These are phyloP conservation scores for Didymodactylos carnosus DNA, from an alignment of 2,888 invertebrate species.

Conservation along the genomic window DNA sequence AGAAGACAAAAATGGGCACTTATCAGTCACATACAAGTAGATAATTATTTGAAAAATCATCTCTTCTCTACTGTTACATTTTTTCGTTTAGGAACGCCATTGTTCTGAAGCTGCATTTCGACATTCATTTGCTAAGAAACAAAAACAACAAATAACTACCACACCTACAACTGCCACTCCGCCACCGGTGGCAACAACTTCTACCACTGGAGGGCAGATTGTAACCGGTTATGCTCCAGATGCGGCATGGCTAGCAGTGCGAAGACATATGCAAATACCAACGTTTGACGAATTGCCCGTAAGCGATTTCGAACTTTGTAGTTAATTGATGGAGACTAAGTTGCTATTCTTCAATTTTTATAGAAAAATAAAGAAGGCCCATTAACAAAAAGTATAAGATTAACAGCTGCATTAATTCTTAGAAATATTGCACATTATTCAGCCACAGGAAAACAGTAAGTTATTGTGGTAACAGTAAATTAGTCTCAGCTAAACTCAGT, in stretches of 20 bases:
- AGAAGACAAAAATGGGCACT: conserved; percentile 73
- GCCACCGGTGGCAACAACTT: conserved; percentile 16
- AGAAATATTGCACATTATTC: conserved; percentile 92
- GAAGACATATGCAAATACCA: conserved; percentile 58
- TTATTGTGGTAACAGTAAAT: conserved; percentile 12
- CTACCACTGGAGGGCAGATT: conserved; percentile 28
- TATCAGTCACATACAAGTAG: conserved; percentile 65
- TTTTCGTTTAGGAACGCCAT: conserved; percentile 14
- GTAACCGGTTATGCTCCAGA: conserved; percentile 47
- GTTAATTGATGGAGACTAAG: neutral
- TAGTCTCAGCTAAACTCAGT: too few relatives aligned
- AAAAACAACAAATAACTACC: neutral
- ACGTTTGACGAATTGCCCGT: conserved; percentile 29
- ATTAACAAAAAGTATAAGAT: conserved; percentile 89
- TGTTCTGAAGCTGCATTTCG: conserved; percentile 9
- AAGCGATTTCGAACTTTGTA: too few relatives aligned
- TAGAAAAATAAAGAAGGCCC: conserved; percentile 96
- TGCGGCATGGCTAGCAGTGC: conserved; percentile 86
- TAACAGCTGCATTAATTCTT: conserved; percentile 84
- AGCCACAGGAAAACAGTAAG: conserved; percentile 54
- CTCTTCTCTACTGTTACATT: neutral
- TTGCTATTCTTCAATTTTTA: conserved; percentile 22
- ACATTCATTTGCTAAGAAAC: neutral
- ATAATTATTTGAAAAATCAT: neutral
- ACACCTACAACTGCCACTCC: neutral